phyloP scores from a whole-genome alignment of 2,113 vertebrate genomes.

The Indri indri region DNA sequence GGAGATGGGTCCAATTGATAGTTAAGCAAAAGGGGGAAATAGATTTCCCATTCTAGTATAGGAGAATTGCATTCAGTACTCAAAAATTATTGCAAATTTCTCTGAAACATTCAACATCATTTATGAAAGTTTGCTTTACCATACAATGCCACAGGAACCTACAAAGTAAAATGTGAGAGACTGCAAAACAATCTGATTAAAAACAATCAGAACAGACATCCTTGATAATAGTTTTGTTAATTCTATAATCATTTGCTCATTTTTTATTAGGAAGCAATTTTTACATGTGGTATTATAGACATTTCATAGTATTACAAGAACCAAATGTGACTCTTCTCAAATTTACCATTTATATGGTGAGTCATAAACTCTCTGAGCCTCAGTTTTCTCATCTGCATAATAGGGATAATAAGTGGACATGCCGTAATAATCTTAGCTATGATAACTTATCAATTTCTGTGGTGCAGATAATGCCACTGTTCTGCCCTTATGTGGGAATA shows the following conservation, averaged over 20 bases:
- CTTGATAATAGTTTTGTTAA: neutral
- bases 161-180: neutral
- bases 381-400: neutral
- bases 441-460: neutral
- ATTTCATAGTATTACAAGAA: neutral
- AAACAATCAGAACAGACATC: neutral
- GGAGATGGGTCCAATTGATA: neutral
- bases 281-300: neutral
- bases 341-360: neutral
- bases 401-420: neutral
- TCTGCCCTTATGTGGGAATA: neutral
- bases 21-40: neutral
- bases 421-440: neutral
- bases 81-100: neutral
- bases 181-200: neutral
- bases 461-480: neutral
- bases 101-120: neutral
- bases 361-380: neutral
- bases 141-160: neutral
- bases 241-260: neutral
- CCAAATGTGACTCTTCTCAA: neutral
- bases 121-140: neutral
- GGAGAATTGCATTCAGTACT: neutral
- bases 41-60: neutral
- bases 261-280: neutral